phyloP scores from a whole-genome alignment of 2,888 invertebrate species.

The Craniophora ligustri region DNA sequence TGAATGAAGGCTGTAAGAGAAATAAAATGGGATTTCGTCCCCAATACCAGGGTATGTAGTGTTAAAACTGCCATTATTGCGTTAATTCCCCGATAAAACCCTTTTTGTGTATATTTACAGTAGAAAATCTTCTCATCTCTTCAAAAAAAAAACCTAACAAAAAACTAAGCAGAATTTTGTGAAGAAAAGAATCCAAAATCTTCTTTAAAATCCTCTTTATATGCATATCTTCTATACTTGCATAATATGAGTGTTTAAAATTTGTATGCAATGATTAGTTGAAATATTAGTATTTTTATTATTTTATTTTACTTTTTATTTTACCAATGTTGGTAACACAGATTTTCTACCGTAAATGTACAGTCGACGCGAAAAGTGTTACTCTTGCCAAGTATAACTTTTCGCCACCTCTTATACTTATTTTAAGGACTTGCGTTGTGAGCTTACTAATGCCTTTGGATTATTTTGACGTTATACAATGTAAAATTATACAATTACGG shows the following conservation, averaged over 20 bases:
- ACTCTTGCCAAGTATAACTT: conserved; percentile 28
- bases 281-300: no score
- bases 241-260: no score
- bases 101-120: conserved; percentile 18
- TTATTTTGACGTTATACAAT: conserved; percentile 56
- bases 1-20: conserved; percentile 83
- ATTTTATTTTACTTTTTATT: no score
- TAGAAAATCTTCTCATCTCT: conserved; percentile 4
- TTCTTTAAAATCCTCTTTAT: no score
- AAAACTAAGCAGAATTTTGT: no score
- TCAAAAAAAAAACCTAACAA: neutral
- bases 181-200: no score
- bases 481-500: conserved; percentile 58
- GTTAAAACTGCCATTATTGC: conserved; percentile 68
- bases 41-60: conserved; percentile 85
- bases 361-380: conserved; percentile 39
- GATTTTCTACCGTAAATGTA: conserved; percentile 42
- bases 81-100: conserved; percentile 32
- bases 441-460: conserved; percentile 60
- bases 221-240: no score
- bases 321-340: conserved; percentile 2
- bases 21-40: conserved; percentile 77
- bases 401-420: conserved; percentile 36
- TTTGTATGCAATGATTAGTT: no score
- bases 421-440: conserved; percentile 65